These are phyloP conservation scores for Andrena bucephala DNA, from an alignment of 2,888 invertebrate species.

Conservation along the genomic window DNA sequence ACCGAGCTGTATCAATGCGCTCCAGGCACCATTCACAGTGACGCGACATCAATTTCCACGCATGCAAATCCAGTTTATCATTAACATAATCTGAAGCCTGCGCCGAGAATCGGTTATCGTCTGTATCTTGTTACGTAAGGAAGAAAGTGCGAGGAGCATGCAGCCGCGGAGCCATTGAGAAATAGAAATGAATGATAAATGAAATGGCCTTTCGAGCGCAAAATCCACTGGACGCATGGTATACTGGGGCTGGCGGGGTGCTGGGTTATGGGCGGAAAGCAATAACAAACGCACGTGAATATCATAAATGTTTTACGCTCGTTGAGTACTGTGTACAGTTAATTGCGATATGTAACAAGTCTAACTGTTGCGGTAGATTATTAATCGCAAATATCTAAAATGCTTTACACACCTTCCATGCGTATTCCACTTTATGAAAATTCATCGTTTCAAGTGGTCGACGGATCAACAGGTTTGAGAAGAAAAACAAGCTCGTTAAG, in stretches of 20 bases:
- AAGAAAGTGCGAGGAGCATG: slow-evolving; percentile 13
- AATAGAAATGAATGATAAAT: slow-evolving; percentile 6
- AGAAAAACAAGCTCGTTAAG: too few relatives aligned
- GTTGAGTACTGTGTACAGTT: slow-evolving; percentile 5
- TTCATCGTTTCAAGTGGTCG: too few relatives aligned
- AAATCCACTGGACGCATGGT: not conserved
- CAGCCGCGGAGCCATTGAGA: not conserved
- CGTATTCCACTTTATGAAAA: too few relatives aligned
- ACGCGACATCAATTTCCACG: slow-evolving; percentile 50
- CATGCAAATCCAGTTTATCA: slow-evolving; percentile 53
- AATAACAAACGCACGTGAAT: not conserved
- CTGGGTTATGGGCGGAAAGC: slow-evolving; percentile 2
- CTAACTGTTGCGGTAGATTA: not conserved
- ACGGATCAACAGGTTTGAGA: too few relatives aligned
- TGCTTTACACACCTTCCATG: not conserved
- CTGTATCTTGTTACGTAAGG: slow-evolving; percentile 8
- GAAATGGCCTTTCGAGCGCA: not conserved
- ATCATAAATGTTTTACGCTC: slow-evolving; percentile 12
- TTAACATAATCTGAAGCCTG: slow-evolving; percentile 42
- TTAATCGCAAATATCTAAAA: not conserved
- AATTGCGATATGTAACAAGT: not conserved
- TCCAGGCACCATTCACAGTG: slow-evolving; percentile 19
- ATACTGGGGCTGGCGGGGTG: not conserved
- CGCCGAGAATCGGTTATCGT: slow-evolving; percentile 13
- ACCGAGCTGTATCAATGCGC: slow-evolving; percentile 17